phyloP scores from a whole-genome alignment of 2,797 vertebrate genomes.

The Taeniopygia guttata region DNA sequence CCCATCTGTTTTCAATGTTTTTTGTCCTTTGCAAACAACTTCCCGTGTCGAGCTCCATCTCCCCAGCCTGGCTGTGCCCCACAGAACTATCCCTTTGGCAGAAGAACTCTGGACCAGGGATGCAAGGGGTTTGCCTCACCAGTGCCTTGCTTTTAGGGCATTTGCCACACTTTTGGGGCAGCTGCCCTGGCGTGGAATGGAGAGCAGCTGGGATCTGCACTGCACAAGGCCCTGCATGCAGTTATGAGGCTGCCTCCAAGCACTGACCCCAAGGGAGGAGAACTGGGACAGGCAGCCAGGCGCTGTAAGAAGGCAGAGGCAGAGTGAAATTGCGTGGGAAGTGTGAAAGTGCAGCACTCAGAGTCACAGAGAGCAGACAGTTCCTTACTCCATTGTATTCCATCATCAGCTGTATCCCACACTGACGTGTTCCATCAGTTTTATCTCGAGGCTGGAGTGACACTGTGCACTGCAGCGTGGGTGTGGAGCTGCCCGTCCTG shows the following conservation, averaged over 20 bases:
- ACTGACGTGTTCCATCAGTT: accelerated
- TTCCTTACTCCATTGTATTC: not conserved
- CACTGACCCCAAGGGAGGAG: not conserved
- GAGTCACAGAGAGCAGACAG: not conserved
- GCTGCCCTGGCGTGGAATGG: accelerated
- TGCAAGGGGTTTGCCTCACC: not conserved
- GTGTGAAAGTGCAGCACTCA: not conserved
- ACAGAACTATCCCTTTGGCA: not conserved
- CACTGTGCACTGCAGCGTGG: accelerated
- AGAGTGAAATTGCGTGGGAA: not conserved
- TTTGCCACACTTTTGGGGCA: not conserved
- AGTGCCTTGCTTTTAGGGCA: not conserved
- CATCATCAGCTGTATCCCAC: not conserved
- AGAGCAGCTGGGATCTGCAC: not conserved
- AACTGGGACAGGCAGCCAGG: not conserved
- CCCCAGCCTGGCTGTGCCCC: not conserved
- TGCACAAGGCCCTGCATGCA: not conserved
- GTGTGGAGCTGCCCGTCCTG: not conserved
- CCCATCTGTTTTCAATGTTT: not conserved
- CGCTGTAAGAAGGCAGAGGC: not conserved
- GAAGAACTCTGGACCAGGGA: accelerated
- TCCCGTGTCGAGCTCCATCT: not conserved
- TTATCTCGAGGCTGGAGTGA: not conserved
- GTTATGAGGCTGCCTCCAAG: not conserved
- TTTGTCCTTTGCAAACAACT: not conserved